These are phyloP conservation scores for Pantherophis alleghaniensis DNA, from an alignment of 2,797 vertebrate species.

Conservation along the genomic window DNA sequence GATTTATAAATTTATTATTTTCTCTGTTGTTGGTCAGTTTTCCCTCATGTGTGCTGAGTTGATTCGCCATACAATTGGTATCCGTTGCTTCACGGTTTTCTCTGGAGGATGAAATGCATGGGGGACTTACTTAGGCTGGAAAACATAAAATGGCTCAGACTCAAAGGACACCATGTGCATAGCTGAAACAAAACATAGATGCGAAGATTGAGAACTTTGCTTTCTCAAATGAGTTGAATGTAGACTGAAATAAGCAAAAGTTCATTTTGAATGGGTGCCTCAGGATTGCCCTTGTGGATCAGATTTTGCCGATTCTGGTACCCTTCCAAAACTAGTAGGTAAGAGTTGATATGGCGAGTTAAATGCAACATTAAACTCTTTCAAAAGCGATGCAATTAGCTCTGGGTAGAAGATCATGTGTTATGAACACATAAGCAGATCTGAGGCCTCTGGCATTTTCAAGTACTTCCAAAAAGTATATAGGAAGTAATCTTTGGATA, in stretches of 20 bases:
- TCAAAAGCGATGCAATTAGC: not conserved
- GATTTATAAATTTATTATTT: not conserved
- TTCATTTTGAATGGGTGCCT: not conserved
- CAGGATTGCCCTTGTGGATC: not conserved
- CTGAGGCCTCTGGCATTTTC: not conserved
- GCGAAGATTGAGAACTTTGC: not conserved
- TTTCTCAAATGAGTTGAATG: not conserved
- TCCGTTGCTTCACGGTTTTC: not conserved
- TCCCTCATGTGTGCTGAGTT: not conserved
- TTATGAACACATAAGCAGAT: not conserved
- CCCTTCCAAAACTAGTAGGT: not conserved
- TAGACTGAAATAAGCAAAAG: not conserved
- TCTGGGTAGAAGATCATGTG: not conserved
- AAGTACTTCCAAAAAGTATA: not conserved
- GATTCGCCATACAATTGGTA: not conserved
- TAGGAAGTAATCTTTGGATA: not conserved
- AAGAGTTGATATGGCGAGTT: not conserved
- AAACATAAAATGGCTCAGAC: not conserved
- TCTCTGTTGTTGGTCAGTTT: not conserved
- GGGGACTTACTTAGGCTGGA: not conserved
- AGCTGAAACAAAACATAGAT: not conserved
- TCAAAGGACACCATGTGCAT: not conserved
- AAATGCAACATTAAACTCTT: not conserved
- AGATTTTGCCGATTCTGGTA: not conserved
- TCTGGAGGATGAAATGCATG: not conserved